Conservation (phyloP, 2,888 invertebrate genomes). For the Nipponacmea schrenckii region DNA sequence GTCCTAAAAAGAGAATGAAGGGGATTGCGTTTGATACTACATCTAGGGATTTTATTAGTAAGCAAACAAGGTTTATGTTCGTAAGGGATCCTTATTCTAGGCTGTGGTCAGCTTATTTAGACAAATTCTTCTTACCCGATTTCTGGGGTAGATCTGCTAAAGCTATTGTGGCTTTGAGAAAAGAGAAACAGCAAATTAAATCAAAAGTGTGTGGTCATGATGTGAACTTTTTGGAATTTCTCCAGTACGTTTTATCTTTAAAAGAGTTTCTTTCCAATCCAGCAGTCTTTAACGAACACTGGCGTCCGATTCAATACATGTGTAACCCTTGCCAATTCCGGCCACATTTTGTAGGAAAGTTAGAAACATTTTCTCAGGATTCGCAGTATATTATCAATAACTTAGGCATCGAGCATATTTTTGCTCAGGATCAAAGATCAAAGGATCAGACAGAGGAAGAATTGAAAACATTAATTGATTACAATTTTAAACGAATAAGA, state of each 20-base stretch:
- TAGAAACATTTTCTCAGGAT: conserved; percentile 40
- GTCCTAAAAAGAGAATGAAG: conserved; percentile 13
- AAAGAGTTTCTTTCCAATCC: conserved; percentile 9
- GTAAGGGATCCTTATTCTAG: conserved; percentile 46
- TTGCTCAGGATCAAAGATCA: background rate
- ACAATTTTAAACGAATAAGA: conserved; percentile 31
- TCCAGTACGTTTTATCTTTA: conserved; percentile 29
- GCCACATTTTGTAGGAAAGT: conserved; percentile 36
- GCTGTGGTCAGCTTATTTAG: conserved; percentile 48
- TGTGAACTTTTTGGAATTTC: conserved; percentile 46
- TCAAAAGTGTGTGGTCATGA: conserved; percentile 41
- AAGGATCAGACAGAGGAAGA: conserved; percentile 26
- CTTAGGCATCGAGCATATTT: conserved; percentile 25
- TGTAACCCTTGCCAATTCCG: conserved; percentile 45
- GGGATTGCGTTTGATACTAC: conserved; percentile 7
- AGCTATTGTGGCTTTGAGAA: conserved; percentile 25
- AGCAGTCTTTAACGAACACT: conserved; percentile 39
- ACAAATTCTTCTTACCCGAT: conserved; percentile 47
- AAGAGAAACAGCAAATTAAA: background rate
- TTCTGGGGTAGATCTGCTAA: conserved; percentile 42
- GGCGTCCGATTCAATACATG: conserved; percentile 39
- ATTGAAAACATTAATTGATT: conserved; percentile 28
- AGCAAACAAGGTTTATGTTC: conserved; percentile 35
- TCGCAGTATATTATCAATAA: conserved; percentile 29
- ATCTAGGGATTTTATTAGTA: conserved; percentile 19